Conservation (phyloP, 1,140 invertebrate genomes). For the Triops cancriformis region DNA sequence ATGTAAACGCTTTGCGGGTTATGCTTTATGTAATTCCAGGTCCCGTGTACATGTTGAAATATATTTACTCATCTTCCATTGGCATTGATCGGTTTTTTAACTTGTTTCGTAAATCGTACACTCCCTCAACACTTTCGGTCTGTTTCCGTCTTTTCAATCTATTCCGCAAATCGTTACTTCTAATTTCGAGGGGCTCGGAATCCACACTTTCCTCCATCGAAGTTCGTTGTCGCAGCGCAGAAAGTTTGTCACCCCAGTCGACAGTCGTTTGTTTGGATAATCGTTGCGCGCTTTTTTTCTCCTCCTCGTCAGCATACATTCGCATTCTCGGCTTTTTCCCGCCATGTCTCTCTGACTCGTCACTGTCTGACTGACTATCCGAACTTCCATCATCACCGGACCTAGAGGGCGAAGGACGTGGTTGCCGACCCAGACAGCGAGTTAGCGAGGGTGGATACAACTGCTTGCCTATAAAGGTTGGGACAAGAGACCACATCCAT, state of each 20-base stretch:
- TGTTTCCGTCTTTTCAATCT: background rate
- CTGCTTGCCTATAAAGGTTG: slow-evolving; percentile 21
- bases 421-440: slow-evolving; percentile 18
- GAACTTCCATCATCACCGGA: slow-evolving; percentile 24
- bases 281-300: slow-evolving; percentile 48
- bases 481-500: too few relatives aligned
- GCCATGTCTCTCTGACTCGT: slow-evolving; percentile 46
- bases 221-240: background rate
- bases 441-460: slow-evolving; percentile 19
- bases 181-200: background rate
- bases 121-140: background rate
- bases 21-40: slow-evolving; percentile 7
- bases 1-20: background rate
- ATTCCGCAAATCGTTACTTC: background rate
- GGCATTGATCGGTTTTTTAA: slow-evolving; percentile 22
- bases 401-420: slow-evolving; percentile 23
- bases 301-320: slow-evolving; percentile 82
- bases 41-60: background rate
- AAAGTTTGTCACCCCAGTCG: background rate
- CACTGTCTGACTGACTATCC: slow-evolving; percentile 36
- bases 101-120: slow-evolving; percentile 23
- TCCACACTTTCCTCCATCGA: background rate
- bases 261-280: slow-evolving; percentile 32
- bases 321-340: slow-evolving; percentile 62
- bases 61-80: slow-evolving; percentile 4